phyloP scores from a whole-genome alignment of 2,113 vertebrate species.

The Mastomys coucha region DNA sequence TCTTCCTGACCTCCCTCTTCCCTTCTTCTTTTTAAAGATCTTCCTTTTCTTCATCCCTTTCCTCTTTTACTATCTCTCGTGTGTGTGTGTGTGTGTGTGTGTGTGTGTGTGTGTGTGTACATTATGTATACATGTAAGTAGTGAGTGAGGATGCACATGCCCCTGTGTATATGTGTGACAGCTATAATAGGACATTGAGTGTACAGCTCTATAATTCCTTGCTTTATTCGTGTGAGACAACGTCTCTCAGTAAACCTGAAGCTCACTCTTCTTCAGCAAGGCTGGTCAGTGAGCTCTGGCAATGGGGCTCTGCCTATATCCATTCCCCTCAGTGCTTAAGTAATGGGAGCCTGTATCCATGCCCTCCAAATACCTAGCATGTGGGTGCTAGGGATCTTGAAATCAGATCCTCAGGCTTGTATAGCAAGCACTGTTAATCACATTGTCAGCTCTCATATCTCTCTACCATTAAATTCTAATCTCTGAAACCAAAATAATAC shows the following conservation, averaged over 20 bases:
- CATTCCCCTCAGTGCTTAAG: too few relatives aligned
- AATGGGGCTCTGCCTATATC: background rate
- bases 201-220: too few relatives aligned
- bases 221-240: background rate
- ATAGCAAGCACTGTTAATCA: too few relatives aligned
- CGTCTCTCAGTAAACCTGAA: background rate
- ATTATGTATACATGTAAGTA: background rate
- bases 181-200: background rate
- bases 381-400: background rate
- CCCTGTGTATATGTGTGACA: background rate
- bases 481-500: background rate
- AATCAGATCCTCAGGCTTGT: background rate
- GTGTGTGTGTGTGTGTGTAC: background rate
- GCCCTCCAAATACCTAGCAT: background rate
- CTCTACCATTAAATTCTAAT: background rate
- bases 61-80: background rate
- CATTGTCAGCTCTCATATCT: background rate
- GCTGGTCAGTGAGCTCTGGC: background rate
- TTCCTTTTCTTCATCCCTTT: background rate
- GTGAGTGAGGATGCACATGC: too few relatives aligned
- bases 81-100: background rate
- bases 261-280: background rate
- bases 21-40: too few relatives aligned
- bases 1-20: background rate
- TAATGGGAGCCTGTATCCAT: too few relatives aligned